Conservation (phyloP, 1,140 invertebrate species). For the Danaus melanippus region DNA sequence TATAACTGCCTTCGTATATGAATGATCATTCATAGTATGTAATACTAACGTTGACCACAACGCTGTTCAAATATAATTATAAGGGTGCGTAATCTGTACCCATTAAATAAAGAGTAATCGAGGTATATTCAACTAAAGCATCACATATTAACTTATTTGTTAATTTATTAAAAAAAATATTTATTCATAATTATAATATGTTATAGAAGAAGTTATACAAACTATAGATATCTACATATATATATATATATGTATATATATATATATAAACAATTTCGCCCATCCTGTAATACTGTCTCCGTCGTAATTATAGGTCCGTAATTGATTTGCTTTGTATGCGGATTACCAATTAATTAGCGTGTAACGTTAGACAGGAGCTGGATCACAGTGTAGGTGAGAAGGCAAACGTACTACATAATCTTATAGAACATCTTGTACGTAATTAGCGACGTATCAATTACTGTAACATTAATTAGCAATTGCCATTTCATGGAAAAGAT, state of each 20-base stretch:
- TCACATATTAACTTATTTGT: no score
- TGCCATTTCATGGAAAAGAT: neutral
- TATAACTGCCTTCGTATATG: slow-evolving; percentile 1
- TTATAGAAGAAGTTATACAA: slow-evolving; percentile 1
- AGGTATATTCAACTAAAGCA: neutral
- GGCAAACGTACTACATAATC: neutral
- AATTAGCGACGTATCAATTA: slow-evolving; percentile 4
- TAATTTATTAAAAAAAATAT: no score
- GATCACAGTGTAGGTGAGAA: slow-evolving; percentile 1
- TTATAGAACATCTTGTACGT: slow-evolving; percentile 10
- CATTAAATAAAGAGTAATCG: neutral
- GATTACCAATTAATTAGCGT: slow-evolving; percentile 63
- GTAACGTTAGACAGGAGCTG: slow-evolving; percentile 42
- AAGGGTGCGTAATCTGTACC: neutral
- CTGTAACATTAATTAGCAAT: neutral
- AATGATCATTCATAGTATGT: neutral
- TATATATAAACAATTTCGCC: slow-evolving; percentile 9
- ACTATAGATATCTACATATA: neutral
- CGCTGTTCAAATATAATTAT: neutral
- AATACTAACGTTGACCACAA: no score
- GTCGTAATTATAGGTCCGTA: slow-evolving; percentile 53
- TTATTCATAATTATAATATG: slow-evolving; percentile 4
- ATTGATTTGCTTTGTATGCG: slow-evolving; percentile 65
- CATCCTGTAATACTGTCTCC: slow-evolving; percentile 23
- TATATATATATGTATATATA: neutral